Evolutionary conservation across 2,888 invertebrate species (phyloP).

Genomic region (Phragmatobia fuliginosa): DNA sequence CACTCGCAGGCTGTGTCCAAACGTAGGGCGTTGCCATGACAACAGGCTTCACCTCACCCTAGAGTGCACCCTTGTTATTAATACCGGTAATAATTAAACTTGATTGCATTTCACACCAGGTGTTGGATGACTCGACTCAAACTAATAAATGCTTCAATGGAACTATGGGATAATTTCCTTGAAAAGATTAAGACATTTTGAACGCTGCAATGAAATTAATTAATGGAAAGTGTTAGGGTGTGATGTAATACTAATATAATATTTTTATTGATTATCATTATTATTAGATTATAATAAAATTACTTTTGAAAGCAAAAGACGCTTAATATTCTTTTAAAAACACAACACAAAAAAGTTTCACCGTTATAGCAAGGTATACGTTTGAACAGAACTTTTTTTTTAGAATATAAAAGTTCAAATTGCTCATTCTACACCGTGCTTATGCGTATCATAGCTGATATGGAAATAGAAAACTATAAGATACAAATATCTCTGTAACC

Average conservation of each 20-base stretch:
- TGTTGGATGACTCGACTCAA: constrained; percentile 82
- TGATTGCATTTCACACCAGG: constrained; percentile 87
- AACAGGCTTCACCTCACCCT: constrained; percentile 75
- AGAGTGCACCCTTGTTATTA: constrained; percentile 85
- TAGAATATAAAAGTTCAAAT: neutral
- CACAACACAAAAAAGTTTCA: too few relatives aligned
- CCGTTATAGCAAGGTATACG: too few relatives aligned
- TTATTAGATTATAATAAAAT: neutral
- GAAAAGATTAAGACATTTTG: constrained; percentile 47
- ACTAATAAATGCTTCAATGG: constrained; percentile 60
- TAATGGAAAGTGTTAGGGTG: constrained; percentile 13
- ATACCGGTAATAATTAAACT: constrained; percentile 86
- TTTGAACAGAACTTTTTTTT: neutral
- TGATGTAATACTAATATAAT: constrained; percentile 5
- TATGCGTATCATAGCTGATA: too few relatives aligned
- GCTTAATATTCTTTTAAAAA: too few relatives aligned
- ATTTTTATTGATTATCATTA: neutral
- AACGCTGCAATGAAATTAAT: constrained; percentile 29
- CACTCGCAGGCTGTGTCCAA: constrained; percentile 77
- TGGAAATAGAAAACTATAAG: neutral
- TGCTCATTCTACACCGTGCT: neutral
- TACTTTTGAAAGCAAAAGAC: neutral
- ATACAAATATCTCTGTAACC: too few relatives aligned
- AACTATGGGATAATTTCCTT: constrained; percentile 49
- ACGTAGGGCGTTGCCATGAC: constrained; percentile 81